phyloP scores from a whole-genome alignment of 1,140 invertebrate genomes.

The Bombus impatiens region DNA sequence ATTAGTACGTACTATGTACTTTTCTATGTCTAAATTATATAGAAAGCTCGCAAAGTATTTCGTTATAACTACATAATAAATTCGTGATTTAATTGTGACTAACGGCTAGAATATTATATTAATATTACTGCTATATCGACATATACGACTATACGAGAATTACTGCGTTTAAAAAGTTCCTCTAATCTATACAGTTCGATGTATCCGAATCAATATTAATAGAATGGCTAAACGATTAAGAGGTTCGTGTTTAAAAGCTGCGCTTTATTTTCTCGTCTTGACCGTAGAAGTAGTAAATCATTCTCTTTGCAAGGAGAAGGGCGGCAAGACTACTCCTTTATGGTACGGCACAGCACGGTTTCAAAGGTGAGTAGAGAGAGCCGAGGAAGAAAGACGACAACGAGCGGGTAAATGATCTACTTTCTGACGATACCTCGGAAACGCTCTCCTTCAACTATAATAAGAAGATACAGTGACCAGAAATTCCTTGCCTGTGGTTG shows the following conservation, averaged over 20 bases:
- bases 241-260: not conserved
- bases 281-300: conserved; percentile 7
- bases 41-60: too few species aligned
- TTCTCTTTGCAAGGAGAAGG: conserved; percentile 7
- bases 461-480: not conserved
- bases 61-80: too few species aligned
- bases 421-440: conserved; percentile 22
- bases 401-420: conserved; percentile 22
- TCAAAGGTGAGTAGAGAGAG: conserved; percentile 19
- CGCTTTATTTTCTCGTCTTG: conserved; percentile 7
- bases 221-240: conserved; percentile 10
- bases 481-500: not conserved
- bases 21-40: too few species aligned
- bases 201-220: conserved; percentile 9
- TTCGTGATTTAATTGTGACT: too few species aligned
- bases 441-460: conserved; percentile 1
- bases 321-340: conserved; percentile 14
- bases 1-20: too few species aligned
- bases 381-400: conserved; percentile 5
- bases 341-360: not conserved
- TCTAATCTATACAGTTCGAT: not conserved
- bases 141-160: too few species aligned
- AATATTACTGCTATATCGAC: too few species aligned
- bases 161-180: too few species aligned
- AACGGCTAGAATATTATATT: too few species aligned